These are phyloP conservation scores for Torymus aiolomorphi DNA, from an alignment of 2,888 invertebrate genomes.

Conservation along the genomic window DNA sequence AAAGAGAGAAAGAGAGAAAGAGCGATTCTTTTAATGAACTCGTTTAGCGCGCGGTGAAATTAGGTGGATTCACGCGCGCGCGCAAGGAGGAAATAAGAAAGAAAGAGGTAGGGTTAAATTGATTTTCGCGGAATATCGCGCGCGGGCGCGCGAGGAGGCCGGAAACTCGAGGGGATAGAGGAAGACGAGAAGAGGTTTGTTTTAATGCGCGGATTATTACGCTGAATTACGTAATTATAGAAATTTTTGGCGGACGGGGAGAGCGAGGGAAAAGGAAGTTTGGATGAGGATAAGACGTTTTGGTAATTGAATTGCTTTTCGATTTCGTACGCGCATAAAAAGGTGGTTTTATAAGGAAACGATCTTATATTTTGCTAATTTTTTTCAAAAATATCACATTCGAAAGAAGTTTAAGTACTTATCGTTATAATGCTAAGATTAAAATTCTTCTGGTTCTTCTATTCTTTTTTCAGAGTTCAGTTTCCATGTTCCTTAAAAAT, in stretches of 20 bases:
- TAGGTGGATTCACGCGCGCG: slow-evolving; percentile 40
- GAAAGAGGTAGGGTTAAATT: slow-evolving; percentile 43
- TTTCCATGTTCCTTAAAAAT: no score
- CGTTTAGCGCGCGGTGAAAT: slow-evolving; percentile 56
- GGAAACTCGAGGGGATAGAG: slow-evolving; percentile 1
- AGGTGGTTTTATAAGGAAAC: no score
- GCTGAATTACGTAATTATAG: slow-evolving; percentile 39
- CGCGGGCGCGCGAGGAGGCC: background rate
- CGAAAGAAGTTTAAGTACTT: no score
- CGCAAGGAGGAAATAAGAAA: background rate
- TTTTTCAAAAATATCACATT: no score
- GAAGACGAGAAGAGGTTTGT: slow-evolving; percentile 29
- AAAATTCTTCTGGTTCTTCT: no score
- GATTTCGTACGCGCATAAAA: no score
- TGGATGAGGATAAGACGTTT: no score
- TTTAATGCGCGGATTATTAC: slow-evolving; percentile 43
- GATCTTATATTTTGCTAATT: no score
- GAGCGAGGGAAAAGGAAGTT: no score
- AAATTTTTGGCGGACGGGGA: slow-evolving; percentile 9
- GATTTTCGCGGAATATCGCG: slow-evolving; percentile 46
- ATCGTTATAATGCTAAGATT: no score
- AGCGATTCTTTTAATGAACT: slow-evolving; percentile 57
- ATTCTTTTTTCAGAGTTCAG: no score
- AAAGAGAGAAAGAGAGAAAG: background rate
- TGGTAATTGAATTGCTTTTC: no score